Evolutionary conservation across 2,797 vertebrate genomes (phyloP), one percentile per base, ranked within the genome.

Genomic region (Megalops cyprinoides): DNA sequence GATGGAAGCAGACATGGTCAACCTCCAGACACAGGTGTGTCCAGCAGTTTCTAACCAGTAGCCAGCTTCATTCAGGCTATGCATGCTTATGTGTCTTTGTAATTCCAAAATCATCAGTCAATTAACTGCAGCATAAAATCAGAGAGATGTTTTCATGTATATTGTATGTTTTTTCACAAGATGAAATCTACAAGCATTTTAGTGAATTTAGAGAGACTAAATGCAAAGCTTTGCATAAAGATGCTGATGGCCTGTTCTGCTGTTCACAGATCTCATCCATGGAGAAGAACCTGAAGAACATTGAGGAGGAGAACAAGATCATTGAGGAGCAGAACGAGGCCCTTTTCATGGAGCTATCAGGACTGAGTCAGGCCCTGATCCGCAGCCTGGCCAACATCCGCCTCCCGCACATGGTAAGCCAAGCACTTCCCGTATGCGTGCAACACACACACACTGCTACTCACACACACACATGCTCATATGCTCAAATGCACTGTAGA

Each of bases 271-370:
- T 99, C 90, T 97, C 96, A n/a, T 97, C 94, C 87, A 99, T 99
- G 98, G 98, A 99, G 91, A 98, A 97, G 88, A 99, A 98, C 92
- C 94, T 99, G 87, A 96, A 96, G 93, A 98, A 90, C 91, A 99
- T 99, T 0, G 97, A 99, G 86, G 96, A 98, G 25, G 98, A 99
- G 89, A 99, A 99, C 90, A 98, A 97, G 90, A 94, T 98, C 84
- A 99, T 99, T 0, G 98, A 99, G 90, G 97, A 99, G 93, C 98
- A 99, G 94, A 99, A 99, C 0, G 97, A 99, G 87, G 97, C 97
- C 82, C 94, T 99, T 86, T 98, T 99, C 89, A 95, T 98, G 94
- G 98, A 99, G 93, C 95, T 99, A 87, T 99, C 98, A 0, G 97
- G 97, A 81, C 95, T 99, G 62, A 99, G 98, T 89, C 97, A 97